Evolutionary conservation across 2,113 vertebrate genomes (phyloP).

Genomic region (Oryzias melastigma): DNA sequence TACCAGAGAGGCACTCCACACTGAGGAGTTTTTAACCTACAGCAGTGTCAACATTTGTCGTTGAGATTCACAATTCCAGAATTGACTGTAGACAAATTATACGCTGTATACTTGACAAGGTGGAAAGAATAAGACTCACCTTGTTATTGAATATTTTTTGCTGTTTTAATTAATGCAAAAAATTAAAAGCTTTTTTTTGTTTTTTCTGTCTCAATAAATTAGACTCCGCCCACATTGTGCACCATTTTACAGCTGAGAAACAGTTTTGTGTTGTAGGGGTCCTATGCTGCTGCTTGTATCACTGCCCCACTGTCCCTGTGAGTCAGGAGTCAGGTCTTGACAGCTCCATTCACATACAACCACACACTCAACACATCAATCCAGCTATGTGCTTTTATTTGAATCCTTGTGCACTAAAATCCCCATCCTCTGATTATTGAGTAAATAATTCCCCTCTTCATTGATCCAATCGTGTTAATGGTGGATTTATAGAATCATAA

Average conservation of each 20-base stretch:
- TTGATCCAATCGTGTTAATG: slow-evolving; percentile 64
- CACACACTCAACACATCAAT: slow-evolving; percentile 22
- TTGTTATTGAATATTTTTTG: neutral
- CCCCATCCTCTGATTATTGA: slow-evolving; percentile 16
- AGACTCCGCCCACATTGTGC: neutral
- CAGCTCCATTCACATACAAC: slow-evolving; percentile 35
- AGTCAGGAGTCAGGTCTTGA: slow-evolving; percentile 73
- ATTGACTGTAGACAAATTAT: slow-evolving; percentile 22
- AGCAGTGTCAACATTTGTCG: slow-evolving; percentile 2
- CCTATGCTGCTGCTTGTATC: slow-evolving; percentile 74
- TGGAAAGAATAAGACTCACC: slow-evolving; percentile 1
- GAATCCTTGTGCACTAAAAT: slow-evolving; percentile 33
- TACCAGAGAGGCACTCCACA: slow-evolving; percentile 4
- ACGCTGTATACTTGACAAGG: slow-evolving; percentile 6
- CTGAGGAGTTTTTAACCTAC: slow-evolving; percentile 14
- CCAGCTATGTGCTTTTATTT: slow-evolving; percentile 4
- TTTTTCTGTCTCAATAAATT: neutral
- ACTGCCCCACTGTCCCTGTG: slow-evolving; percentile 78
- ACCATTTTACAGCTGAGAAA: slow-evolving; percentile 42
- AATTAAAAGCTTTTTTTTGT: neutral
- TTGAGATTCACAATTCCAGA: slow-evolving; percentile 12
- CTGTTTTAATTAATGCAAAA: neutral
- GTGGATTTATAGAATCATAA: slow-evolving; percentile 50
- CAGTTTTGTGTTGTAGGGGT: slow-evolving; percentile 61
- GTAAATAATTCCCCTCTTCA: slow-evolving; percentile 23